Evolutionary conservation across 2,113 vertebrate species (phyloP).

Genomic region (Spea bombifrons): DNA sequence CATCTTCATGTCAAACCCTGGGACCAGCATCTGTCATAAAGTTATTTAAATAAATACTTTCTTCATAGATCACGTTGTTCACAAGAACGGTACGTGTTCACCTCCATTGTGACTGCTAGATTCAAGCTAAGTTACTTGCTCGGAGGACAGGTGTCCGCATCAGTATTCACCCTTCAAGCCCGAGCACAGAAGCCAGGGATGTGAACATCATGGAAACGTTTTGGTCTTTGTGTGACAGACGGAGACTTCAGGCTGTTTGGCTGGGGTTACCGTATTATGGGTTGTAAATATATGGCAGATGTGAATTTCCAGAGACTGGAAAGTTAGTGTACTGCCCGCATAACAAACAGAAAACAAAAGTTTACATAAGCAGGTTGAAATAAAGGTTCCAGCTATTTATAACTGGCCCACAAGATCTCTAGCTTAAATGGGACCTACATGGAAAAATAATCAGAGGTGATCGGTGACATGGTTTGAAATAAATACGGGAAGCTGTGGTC

Average conservation of each 20-base stretch:
- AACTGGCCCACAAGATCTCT: background rate
- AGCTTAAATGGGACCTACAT: too few species aligned
- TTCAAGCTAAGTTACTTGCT: background rate
- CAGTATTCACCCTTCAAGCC: slow-evolving; percentile 31
- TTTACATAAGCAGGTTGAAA: slow-evolving; percentile 15
- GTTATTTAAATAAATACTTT: too few species aligned
- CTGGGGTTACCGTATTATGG: slow-evolving; percentile 24
- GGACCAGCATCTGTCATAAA: too few species aligned
- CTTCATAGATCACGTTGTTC: too few species aligned
- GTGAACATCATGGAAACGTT: slow-evolving; percentile 13
- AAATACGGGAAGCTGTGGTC: too few species aligned
- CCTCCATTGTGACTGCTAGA: too few species aligned
- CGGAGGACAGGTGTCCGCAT: slow-evolving; percentile 33
- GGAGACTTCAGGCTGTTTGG: slow-evolving; percentile 34
- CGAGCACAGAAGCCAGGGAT: background rate
- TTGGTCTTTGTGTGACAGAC: slow-evolving; percentile 21
- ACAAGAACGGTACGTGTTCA: too few species aligned
- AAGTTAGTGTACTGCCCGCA: slow-evolving; percentile 8
- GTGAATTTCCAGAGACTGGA: slow-evolving; percentile 15
- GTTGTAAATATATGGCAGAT: slow-evolving; percentile 37
- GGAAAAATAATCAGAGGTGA: too few species aligned
- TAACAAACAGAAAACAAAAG: slow-evolving; percentile 6
- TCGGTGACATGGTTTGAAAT: too few species aligned
- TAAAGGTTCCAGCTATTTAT: slow-evolving; percentile 10
- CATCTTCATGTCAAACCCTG: too few species aligned